phyloP scores from a whole-genome alignment of 23 tunicate genomes.

The Halocynthia aurantium region DNA sequence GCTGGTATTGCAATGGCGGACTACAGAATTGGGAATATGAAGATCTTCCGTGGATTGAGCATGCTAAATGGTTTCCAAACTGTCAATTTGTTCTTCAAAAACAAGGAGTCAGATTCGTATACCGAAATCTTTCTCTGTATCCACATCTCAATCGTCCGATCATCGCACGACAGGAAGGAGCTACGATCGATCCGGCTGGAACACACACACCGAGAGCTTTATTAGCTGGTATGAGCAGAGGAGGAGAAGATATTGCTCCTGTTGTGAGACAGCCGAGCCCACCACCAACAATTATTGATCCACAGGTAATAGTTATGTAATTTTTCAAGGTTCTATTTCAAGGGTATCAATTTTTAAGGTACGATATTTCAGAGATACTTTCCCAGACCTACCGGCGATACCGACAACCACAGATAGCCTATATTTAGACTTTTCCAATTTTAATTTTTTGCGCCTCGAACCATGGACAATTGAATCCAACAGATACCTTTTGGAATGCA shows the following conservation, averaged over 20 bases:
- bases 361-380: too few species aligned
- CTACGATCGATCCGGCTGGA: constrained; percentile 11
- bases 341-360: too few species aligned
- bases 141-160: constrained; percentile 24
- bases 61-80: constrained; percentile 31
- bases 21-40: constrained; percentile 27
- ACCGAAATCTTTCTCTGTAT: constrained; percentile 6
- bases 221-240: neutral
- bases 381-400: too few species aligned
- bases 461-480: too few species aligned
- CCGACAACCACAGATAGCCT: too few species aligned
- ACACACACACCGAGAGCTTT: neutral
- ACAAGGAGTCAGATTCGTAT: constrained; percentile 21
- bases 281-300: constrained; percentile 77
- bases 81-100: constrained; percentile 18
- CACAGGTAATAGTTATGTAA: constrained; percentile 30
- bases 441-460: too few species aligned
- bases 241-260: constrained; percentile 16
- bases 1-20: constrained; percentile 30
- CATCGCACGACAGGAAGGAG: constrained; percentile 25
- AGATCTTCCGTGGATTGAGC: constrained; percentile 20
- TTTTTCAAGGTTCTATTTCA: too few species aligned
- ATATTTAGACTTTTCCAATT: too few species aligned
- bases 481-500: too few species aligned
- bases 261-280: constrained; percentile 25